Evolutionary conservation across 2,797 vertebrate species (phyloP).

Genomic region (Enteromius radiatus): DNA sequence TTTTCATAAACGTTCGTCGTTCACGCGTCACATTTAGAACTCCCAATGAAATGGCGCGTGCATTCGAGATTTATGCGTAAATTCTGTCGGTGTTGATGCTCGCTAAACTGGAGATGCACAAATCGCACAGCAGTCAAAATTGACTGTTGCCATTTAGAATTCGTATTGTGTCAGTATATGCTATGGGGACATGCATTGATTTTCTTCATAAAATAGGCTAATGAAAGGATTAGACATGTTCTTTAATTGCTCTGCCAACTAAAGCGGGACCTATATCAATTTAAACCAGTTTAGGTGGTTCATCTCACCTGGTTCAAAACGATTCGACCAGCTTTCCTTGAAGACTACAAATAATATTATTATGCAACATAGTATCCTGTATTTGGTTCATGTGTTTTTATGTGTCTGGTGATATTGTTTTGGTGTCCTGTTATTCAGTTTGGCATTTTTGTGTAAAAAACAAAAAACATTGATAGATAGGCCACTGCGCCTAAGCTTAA

Average conservation of each 20-base stretch:
- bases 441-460: not conserved
- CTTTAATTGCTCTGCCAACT: not conserved
- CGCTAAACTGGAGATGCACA: not conserved
- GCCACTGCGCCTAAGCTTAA: not conserved
- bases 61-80: not conserved
- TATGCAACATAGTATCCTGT: not conserved
- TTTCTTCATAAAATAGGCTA: not conserved
- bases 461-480: not conserved
- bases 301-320: slow-evolving; percentile 1
- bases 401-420: not conserved
- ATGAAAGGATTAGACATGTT: not conserved
- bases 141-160: not conserved
- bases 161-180: not conserved
- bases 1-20: not conserved
- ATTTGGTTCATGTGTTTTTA: not conserved
- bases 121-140: not conserved
- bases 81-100: not conserved
- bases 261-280: not conserved
- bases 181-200: not conserved
- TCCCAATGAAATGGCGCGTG: not conserved
- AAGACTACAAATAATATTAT: not conserved
- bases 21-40: not conserved
- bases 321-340: not conserved
- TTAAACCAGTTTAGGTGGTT: not conserved
- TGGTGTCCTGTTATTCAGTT: not conserved